Conservation (phyloP, 64 coral and sea anemone species). For the Montipora efflorescens region DNA sequence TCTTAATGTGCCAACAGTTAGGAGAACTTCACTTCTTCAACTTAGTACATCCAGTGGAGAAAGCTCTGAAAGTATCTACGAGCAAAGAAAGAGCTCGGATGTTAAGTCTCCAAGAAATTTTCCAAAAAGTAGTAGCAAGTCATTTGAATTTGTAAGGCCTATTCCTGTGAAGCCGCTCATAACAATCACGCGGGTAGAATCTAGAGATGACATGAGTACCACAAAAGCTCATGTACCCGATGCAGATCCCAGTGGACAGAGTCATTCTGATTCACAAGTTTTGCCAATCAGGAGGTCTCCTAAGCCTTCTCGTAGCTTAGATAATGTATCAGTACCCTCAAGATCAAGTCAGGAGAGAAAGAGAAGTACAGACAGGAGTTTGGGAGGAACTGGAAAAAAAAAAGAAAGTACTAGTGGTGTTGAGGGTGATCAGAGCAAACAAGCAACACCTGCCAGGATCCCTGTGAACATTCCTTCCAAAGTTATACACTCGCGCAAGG, state of each 20-base stretch:
- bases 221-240: conserved; percentile 77
- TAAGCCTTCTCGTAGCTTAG: conserved; percentile 63
- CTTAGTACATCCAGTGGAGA: conserved; percentile 91
- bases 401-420: conserved; percentile 11
- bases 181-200: conserved; percentile 91
- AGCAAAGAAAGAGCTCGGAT: conserved; percentile 77
- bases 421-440: conserved; percentile 5
- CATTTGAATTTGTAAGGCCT: conserved; percentile 96
- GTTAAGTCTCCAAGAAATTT: conserved; percentile 78
- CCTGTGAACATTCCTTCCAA: conserved; percentile 90
- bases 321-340: conserved; percentile 52
- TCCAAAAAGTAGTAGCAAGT: conserved; percentile 86
- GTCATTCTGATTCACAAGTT: conserved; percentile 95
- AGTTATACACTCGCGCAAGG: conserved; percentile 85
- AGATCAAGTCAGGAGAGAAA: conserved; percentile 61
- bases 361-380: conserved; percentile 78
- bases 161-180: conserved; percentile 93
- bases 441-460: conserved; percentile 70
- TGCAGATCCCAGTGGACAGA: conserved; percentile 68
- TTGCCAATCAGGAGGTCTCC: conserved; percentile 55
- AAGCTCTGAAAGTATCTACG: conserved; percentile 94
- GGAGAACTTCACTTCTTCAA: conserved; percentile 85
- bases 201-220: conserved; percentile 88
- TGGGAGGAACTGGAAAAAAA: conserved; percentile 10
- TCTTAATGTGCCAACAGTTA: conserved; percentile 74